Evolutionary conservation across 2,888 invertebrate species (phyloP).

Genomic region (Trachelus iudaicus): DNA sequence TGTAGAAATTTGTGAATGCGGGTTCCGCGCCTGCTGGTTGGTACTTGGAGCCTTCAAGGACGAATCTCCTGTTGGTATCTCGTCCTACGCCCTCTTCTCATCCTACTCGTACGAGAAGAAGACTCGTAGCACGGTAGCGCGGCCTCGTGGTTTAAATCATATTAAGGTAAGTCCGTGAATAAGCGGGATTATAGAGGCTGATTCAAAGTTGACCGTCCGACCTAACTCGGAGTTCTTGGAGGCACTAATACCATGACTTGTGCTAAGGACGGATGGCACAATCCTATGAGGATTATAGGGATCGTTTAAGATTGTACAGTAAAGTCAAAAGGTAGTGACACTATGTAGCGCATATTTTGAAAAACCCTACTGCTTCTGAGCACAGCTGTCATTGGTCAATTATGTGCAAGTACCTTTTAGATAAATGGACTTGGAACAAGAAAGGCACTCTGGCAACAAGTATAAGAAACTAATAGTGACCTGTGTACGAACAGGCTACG

Average conservation of each 20-base stretch:
- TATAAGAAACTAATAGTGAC: neutral
- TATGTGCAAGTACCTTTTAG: neutral
- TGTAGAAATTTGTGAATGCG: neutral
- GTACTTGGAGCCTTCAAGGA: constrained; percentile 2
- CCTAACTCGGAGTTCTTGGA: neutral
- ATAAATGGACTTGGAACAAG: neutral
- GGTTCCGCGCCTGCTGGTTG: neutral
- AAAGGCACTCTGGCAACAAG: neutral
- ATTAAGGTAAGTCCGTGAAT: constrained; percentile 45
- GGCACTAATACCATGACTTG: neutral
- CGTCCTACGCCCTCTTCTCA: neutral
- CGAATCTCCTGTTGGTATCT: neutral
- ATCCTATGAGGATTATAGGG: neutral
- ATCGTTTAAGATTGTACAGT: neutral
- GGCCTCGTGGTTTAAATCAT: constrained; percentile 51
- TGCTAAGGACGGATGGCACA: neutral
- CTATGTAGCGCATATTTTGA: neutral
- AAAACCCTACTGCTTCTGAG: neutral
- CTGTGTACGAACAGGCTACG: neutral
- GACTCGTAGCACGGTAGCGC: constrained; percentile 52
- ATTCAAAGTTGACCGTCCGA: constrained; percentile 8
- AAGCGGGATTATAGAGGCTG: constrained; percentile 36
- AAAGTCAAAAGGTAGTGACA: neutral
- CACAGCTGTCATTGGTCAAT: neutral
- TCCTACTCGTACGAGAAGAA: constrained; percentile 14